A percentile compares a stretch with the other conserved stretches of the same genome.
These are phyloP conservation scores for Setophaga petechia DNA, from an alignment of 2,113 vertebrate species.

Conservation along the genomic window DNA sequence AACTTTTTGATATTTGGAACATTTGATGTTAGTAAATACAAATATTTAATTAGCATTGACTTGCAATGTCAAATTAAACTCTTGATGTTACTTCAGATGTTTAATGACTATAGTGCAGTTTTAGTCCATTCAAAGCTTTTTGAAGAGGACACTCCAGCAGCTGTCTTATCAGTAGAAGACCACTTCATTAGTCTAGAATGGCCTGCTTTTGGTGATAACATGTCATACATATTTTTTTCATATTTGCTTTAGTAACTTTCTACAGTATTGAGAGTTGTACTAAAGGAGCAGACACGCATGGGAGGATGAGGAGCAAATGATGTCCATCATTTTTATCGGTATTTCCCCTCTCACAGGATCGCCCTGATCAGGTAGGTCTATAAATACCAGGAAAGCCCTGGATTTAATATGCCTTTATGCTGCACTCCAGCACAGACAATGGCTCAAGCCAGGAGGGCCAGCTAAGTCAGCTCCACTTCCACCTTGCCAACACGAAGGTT, in stretches of 20 bases:
- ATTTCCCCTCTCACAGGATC: neutral
- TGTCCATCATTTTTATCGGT: neutral
- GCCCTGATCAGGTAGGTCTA: neutral
- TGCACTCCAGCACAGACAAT: neutral
- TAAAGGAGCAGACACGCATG: neutral
- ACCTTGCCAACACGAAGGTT: neutral
- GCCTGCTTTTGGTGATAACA: neutral
- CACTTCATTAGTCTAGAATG: neutral
- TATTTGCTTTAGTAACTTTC: neutral
- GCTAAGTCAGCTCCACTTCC: fast-evolving
- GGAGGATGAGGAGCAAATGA: neutral
- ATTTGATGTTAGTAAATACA: neutral
- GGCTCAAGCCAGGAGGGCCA: neutral
- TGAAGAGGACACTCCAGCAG: neutral
- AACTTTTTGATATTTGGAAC: neutral
- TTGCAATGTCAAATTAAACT: neutral
- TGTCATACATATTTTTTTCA: neutral
- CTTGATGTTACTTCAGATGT: neutral
- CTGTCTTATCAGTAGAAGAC: neutral
- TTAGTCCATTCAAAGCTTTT: neutral
- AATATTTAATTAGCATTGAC: neutral
- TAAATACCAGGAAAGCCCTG: neutral
- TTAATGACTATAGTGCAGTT: neutral
- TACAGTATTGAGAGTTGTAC: neutral
- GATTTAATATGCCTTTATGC: neutral